These are phyloP conservation scores for Brachionus plicatilis DNA, from an alignment of 1,140 invertebrate species.

Conservation along the genomic window DNA sequence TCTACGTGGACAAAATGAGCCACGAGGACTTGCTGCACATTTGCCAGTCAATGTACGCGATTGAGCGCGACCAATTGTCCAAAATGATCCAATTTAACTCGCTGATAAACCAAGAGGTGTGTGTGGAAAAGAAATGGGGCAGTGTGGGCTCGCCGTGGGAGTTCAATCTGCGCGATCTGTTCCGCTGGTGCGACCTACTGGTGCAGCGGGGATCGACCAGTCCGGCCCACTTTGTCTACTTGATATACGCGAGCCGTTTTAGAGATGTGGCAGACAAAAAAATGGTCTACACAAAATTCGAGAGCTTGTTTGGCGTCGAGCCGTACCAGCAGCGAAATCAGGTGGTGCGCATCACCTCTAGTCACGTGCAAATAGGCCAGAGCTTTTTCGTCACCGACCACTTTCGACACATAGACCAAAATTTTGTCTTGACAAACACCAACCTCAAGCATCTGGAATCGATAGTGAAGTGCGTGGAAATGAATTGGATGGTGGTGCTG, in stretches of 20 bases:
- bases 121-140: slow-evolving; percentile 61
- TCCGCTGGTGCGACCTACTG: slow-evolving; percentile 77
- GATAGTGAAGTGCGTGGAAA: slow-evolving; percentile 72
- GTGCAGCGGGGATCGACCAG: slow-evolving; percentile 43
- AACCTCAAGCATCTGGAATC: slow-evolving; percentile 63
- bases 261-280: slow-evolving; percentile 67
- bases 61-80: slow-evolving; percentile 58
- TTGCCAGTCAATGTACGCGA: slow-evolving; percentile 52
- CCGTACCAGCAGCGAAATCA: background rate
- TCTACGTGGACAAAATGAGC: slow-evolving; percentile 75
- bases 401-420: background rate
- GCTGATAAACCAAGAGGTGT: slow-evolving; percentile 48
- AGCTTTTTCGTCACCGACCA: background rate
- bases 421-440: background rate
- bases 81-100: slow-evolving; percentile 77
- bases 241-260: slow-evolving; percentile 77
- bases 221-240: slow-evolving; percentile 48
- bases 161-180: slow-evolving; percentile 89
- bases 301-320: background rate
- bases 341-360: background rate
- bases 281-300: slow-evolving; percentile 43
- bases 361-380: slow-evolving; percentile 55
- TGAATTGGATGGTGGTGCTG: slow-evolving; percentile 85
- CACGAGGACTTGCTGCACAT: slow-evolving; percentile 69
- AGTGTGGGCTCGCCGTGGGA: slow-evolving; percentile 79